Evolutionary conservation across 2,797 vertebrate species (phyloP).

Genomic region (Girardinus metallicus): DNA sequence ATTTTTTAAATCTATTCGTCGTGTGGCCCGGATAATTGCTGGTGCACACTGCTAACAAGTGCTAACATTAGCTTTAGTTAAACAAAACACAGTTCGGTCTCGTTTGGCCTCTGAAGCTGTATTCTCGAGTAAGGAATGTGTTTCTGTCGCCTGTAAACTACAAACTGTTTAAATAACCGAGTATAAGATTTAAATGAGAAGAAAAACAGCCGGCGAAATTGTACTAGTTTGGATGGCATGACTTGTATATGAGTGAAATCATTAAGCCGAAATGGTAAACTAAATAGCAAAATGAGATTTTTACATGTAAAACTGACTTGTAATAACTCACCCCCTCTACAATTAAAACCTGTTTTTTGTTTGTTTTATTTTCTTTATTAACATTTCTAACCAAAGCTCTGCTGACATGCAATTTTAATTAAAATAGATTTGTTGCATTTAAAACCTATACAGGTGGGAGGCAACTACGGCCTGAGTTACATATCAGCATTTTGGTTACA

Average conservation of each 20-base stretch:
- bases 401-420: neutral
- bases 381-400: neutral
- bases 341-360: neutral
- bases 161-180: neutral
- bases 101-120: neutral
- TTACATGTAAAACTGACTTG: neutral
- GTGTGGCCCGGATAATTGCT: slow-evolving; percentile 58
- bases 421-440: neutral
- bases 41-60: slow-evolving; percentile 28
- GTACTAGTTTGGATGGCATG: neutral
- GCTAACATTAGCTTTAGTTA: slow-evolving; percentile 17
- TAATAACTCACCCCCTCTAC: neutral
- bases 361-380: neutral
- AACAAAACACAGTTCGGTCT: neutral
- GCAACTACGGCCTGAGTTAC: neutral
- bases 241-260: neutral
- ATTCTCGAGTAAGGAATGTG: neutral
- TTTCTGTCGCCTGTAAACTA: neutral
- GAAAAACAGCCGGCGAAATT: too few species aligned
- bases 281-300: neutral
- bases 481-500: neutral
- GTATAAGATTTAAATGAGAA: neutral
- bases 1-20: neutral
- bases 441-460: neutral
- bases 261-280: neutral